Base-by-base conservation (phyloP, 2,888 invertebrate genomes). In the Achlya flavicornis region DNA sequence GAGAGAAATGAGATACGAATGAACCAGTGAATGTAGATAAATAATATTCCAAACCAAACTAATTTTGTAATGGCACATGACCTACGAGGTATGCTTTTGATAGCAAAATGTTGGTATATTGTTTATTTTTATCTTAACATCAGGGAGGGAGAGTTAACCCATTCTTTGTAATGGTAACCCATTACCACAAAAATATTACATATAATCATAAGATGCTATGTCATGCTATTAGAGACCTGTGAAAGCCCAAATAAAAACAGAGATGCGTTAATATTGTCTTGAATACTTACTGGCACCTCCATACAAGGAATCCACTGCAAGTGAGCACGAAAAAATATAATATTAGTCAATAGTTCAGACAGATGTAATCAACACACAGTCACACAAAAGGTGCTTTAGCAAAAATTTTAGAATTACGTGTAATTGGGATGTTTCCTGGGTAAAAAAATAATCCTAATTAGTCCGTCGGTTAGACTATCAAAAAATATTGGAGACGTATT, bases 261-360 rank as follows among this genome's bases (percentile, higher is more conserved):
- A n/a, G 60, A 57, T 48, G 43, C 46, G 38, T 64, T 59, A 53
- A 33, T 59, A 57, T 46, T 46, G 57, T 59, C 12, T 41, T 63
- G 64, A 72, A 76, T 89, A 95, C 95, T 95, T 94, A 95, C 95
- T 95, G 90, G 95, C 95, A 89, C 95, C 95, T 95, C 96, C 96
- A 95, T 95, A 95, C 84, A 96, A 93, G 80, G 96, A 96, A 95
- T 96, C 96, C 95, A 96, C 96, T 96, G 95, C 78, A 89, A 88
- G 87, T 74, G 74, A 76, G 87, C 86, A 88, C 79, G 83, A 84
- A 86, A 86, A 91, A 92, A 84, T 62, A 78, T 62, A 80, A 76
- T 68, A 87, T 94, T 94, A 94, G 92, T 93, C 19, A 71, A 74
- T 66, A 70, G 65, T 38, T 65, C 57, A 70, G 38, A 67, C 61